Evolutionary conservation across 2,888 invertebrate species (phyloP).

Genomic region (Caenorhabditis imperialis): DNA sequence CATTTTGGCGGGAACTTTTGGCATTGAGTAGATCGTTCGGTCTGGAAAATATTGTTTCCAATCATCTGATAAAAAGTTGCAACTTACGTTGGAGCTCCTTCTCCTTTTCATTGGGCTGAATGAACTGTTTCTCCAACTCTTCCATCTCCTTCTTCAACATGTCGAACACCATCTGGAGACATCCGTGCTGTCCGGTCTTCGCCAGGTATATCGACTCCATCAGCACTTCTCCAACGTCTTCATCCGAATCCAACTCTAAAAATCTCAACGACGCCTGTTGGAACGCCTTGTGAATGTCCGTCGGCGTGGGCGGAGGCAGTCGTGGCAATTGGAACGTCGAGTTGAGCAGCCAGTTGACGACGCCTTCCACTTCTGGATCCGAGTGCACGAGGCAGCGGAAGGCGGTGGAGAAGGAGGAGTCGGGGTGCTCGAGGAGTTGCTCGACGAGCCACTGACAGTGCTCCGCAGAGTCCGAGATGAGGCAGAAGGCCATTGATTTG

Average conservation of each 20-base stretch:
- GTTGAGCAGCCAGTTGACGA: constrained; percentile 46
- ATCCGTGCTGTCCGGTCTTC: constrained; percentile 11
- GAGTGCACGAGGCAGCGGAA: constrained; percentile 11
- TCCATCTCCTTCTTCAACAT: constrained; percentile 8
- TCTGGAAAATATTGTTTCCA: constrained; percentile 12
- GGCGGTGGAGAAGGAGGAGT: constrained; percentile 5
- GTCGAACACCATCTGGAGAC: constrained; percentile 15
- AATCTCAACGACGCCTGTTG: background rate
- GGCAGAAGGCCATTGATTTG: constrained; percentile 22
- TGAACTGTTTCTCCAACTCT: constrained; percentile 4
- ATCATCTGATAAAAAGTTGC: no score
- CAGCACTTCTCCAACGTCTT: background rate
- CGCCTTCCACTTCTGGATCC: constrained; percentile 21
- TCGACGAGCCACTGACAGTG: constrained; percentile 20
- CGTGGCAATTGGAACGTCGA: constrained; percentile 18
- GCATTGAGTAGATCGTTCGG: constrained; percentile 10
- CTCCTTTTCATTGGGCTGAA: constrained; percentile 25
- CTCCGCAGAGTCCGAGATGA: constrained; percentile 17
- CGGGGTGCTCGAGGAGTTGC: constrained; percentile 16
- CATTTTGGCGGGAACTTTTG: constrained; percentile 18
- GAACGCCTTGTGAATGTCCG: constrained; percentile 12
- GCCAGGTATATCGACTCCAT: constrained; percentile 27
- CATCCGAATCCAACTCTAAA: background rate
- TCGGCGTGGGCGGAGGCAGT: background rate
- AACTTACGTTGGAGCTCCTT: constrained; percentile 27